Conservation (phyloP, 2,797 vertebrate species). For the Hafferia zeledoni region DNA sequence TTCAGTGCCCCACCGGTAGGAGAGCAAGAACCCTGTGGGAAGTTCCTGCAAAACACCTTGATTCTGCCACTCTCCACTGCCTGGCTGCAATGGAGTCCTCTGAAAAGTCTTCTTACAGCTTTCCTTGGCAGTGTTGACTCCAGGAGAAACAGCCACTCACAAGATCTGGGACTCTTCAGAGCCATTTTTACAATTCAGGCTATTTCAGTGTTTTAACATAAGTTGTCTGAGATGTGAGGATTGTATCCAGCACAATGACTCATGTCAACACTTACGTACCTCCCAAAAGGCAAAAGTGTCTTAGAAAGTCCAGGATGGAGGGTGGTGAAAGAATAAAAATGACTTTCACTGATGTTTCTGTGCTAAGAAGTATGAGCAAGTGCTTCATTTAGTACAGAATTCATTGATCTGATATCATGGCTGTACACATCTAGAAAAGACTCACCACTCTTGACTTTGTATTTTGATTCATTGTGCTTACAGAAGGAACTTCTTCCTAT, state of each 20-base stretch:
- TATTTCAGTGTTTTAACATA: neutral
- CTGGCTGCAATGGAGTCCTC: neutral
- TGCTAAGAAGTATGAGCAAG: neutral
- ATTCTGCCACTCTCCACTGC: neutral
- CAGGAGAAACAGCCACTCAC: neutral
- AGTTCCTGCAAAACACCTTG: neutral
- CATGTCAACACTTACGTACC: neutral
- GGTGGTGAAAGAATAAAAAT: neutral
- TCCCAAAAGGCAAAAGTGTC: neutral
- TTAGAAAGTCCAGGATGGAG: neutral
- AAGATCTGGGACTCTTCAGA: neutral
- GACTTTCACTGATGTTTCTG: neutral
- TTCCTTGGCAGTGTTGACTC: neutral
- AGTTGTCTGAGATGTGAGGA: neutral
- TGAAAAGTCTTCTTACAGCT: neutral
- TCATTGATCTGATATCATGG: neutral
- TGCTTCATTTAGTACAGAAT: neutral
- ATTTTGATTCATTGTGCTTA: neutral
- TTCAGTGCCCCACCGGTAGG: neutral
- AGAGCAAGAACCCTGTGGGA: neutral
- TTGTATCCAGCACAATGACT: slow-evolving; percentile 1
- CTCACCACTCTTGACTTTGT: neutral
- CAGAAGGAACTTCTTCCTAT: slow-evolving; percentile 22
- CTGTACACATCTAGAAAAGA: neutral
- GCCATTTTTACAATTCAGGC: neutral